Evolutionary conservation across 2,113 vertebrate genomes (phyloP).

Genomic region (Typhlomys cinereus): DNA sequence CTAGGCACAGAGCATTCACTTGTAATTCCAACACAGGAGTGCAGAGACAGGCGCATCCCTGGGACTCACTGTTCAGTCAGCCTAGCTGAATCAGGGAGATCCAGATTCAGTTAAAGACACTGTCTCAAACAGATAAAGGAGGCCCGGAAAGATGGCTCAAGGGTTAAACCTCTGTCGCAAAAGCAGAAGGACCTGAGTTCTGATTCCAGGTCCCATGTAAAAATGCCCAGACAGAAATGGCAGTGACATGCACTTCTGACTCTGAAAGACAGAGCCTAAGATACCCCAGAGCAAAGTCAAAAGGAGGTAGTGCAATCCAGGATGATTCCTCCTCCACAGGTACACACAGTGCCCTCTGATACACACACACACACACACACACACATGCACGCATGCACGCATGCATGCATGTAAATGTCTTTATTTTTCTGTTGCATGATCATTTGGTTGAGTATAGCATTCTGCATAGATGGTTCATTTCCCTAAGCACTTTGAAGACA

Average conservation of each 20-base stretch:
- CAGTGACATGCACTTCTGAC: too few species aligned
- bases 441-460: neutral
- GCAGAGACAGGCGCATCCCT: neutral
- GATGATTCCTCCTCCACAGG: neutral
- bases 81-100: neutral
- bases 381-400: neutral
- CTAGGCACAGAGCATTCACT: too few species aligned
- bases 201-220: too few species aligned
- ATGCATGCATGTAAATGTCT: neutral
- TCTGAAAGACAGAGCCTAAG: too few species aligned
- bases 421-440: neutral
- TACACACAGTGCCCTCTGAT: too few species aligned
- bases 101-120: neutral
- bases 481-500: neutral
- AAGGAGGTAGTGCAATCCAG: too few species aligned
- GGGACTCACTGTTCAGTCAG: neutral
- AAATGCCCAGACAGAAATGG: too few species aligned
- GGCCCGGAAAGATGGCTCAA: neutral
- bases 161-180: too few species aligned
- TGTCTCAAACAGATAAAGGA: neutral
- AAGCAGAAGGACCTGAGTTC: too few species aligned
- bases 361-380: neutral
- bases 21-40: too few species aligned
- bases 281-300: too few species aligned
- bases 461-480: neutral